These are phyloP conservation scores for Danio tinwini DNA, from an alignment of 2,797 vertebrate genomes.

Conservation along the genomic window DNA sequence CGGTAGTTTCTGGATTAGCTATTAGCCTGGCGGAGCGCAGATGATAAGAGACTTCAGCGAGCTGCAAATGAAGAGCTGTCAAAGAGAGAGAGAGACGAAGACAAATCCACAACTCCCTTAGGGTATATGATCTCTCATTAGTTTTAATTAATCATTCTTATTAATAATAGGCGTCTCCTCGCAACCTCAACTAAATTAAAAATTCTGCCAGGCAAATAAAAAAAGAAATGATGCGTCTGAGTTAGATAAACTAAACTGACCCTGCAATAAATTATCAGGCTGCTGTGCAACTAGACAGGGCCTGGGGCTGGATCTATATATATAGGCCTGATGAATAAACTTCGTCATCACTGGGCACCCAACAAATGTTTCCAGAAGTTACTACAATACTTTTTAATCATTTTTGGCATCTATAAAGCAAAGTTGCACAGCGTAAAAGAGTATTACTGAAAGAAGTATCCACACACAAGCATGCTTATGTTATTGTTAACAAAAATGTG, in stretches of 20 bases:
- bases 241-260: slow-evolving; percentile 26
- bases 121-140: slow-evolving; percentile 39
- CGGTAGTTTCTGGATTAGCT: slow-evolving; percentile 40
- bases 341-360: background rate
- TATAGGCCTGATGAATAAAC: background rate
- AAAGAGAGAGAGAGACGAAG: background rate
- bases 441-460: background rate
- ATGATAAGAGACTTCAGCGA: slow-evolving; percentile 36
- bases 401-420: background rate
- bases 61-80: slow-evolving; percentile 25
- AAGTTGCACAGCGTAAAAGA: background rate
- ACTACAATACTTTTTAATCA: background rate
- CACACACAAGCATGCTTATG: background rate
- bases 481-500: background rate
- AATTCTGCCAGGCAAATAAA: slow-evolving; percentile 15
- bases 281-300: slow-evolving; percentile 3
- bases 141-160: slow-evolving; percentile 44
- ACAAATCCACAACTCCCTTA: background rate
- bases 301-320: background rate
- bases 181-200: slow-evolving; percentile 19
- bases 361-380: background rate
- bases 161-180: slow-evolving; percentile 28
- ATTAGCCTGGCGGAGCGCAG: slow-evolving; percentile 28
- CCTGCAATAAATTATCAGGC: slow-evolving; percentile 14
- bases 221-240: background rate